phyloP scores from a whole-genome alignment of 1,140 invertebrate species.

The Rhynchophorus ferrugineus region DNA sequence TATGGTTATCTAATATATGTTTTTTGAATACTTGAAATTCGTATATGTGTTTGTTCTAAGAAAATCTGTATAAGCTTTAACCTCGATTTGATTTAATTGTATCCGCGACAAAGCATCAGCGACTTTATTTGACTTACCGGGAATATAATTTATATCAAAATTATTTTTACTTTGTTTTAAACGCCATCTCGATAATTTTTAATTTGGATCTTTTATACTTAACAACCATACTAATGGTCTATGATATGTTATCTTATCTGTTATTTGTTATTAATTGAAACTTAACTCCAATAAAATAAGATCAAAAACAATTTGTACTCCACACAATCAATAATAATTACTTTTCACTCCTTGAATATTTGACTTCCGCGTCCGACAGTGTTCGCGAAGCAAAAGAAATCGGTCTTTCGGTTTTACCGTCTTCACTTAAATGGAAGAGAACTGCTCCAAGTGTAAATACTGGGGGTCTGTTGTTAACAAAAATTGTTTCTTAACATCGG shows the following conservation, averaged over 20 bases:
- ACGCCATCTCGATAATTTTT: too few relatives aligned
- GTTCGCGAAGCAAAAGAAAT: conserved; percentile 9
- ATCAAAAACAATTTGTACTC: too few relatives aligned
- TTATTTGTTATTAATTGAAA: too few relatives aligned
- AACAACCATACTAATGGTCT: too few relatives aligned
- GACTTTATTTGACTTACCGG: too few relatives aligned
- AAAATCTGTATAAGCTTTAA: neutral
- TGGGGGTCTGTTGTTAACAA: too few relatives aligned
- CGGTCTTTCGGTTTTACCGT: conserved; percentile 5
- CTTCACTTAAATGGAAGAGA: conserved; percentile 6
- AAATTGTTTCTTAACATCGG: conserved; percentile 8
- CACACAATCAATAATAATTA: conserved; percentile 2
- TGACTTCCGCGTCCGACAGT: neutral
- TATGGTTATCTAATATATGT: neutral
- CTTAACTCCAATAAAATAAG: too few relatives aligned
- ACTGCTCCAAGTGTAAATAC: conserved; percentile 3
- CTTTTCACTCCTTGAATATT: too few relatives aligned
- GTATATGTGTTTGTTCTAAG: neutral
- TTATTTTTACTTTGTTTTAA: too few relatives aligned
- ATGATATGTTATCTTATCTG: too few relatives aligned
- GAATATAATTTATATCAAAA: neutral
- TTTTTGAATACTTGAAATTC: conserved; percentile 1
- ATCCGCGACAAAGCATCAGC: conserved; percentile 3
- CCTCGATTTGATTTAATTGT: too few relatives aligned
- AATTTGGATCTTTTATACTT: too few relatives aligned